Evolutionary conservation across 2,113 vertebrate genomes (phyloP), one percentile per base, ranked within the genome.

Genomic region (Neodontobutis hainanensis): DNA sequence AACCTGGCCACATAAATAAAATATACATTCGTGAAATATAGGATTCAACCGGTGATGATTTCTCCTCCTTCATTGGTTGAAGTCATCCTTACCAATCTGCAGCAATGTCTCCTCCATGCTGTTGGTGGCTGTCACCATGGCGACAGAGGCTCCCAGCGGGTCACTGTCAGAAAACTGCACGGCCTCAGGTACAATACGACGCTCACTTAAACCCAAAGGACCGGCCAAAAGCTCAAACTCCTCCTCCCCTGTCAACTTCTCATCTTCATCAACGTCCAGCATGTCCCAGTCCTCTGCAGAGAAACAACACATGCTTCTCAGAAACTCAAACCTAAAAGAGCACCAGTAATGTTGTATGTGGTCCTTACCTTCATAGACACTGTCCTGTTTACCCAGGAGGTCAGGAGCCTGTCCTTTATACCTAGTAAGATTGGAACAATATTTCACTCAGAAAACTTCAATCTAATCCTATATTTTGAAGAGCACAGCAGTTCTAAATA

Each of bases 91-190:
- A 97, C 97, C 97, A 85, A 99, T 99, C 78, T 99, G 97, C 89
- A 99, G 94, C 27, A 99, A 45, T 0, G 96, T 99, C 84, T 99
- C 97, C 70, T 99, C 97, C 97, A 99, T 99, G 70, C 95, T 98
- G 89, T 98, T 99, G 78, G 96, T 95, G 68, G 97, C 97, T 0
- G 97, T 99, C 79, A 99, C 95, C 97, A 99, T 99, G 50, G 97
- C 97, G 8, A 98, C 89, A 0, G 97, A 97, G 44, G 97, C 96
- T 42, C 97, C 97, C 5, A 99, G 87, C 0, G 97, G 97, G 81
- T 99, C 97, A 16, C 95, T 98, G 88, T 99, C 97, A 0, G 95
- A 95, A 85, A 99, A 99, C 81, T 99, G 96, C 40, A 99, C 97
- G 0, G 97, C 94, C 49, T 98, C 96, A 0, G 97, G 97, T 9